Evolutionary conservation across 1,140 invertebrate genomes (phyloP).

Genomic region (Bombus sylvicola): DNA sequence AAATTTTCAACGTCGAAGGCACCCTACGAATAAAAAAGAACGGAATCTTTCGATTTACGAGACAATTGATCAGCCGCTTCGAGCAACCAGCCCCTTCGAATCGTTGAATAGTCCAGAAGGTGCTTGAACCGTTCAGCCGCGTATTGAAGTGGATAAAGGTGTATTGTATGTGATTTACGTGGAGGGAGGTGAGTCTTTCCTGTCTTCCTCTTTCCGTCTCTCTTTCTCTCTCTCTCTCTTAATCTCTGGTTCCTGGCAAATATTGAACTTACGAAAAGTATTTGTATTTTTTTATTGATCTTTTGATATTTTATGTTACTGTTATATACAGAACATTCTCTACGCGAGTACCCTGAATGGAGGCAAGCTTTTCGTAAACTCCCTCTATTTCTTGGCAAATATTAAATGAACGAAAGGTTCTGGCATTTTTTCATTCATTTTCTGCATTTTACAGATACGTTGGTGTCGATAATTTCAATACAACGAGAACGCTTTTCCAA

Average conservation of each 20-base stretch:
- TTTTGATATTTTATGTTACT: background rate
- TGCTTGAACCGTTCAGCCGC: constrained; percentile 4
- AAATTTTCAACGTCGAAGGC: constrained; percentile 45
- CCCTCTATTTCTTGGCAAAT: too few species aligned
- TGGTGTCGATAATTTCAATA: too few species aligned
- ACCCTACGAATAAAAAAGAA: constrained; percentile 25
- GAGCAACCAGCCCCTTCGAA: background rate
- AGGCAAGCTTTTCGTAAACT: too few species aligned
- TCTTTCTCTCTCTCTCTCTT: background rate
- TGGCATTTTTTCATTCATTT: too few species aligned
- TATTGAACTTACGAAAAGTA: background rate
- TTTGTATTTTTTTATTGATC: background rate
- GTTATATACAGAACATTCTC: too few species aligned
- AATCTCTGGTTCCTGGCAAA: background rate
- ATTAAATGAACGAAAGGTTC: too few species aligned
- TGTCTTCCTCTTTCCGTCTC: rapidly evolving
- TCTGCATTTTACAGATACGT: too few species aligned
- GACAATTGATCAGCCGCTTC: background rate
- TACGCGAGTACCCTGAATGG: too few species aligned
- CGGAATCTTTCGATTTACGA: background rate
- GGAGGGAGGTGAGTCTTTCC: background rate
- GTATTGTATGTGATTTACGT: background rate
- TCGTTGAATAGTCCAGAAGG: constrained; percentile 12
- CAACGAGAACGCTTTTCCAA: too few species aligned
- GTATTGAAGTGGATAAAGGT: constrained; percentile 12